Conservation (phyloP, 2,888 invertebrate species). For the Dasysyrphus tricinctus region DNA sequence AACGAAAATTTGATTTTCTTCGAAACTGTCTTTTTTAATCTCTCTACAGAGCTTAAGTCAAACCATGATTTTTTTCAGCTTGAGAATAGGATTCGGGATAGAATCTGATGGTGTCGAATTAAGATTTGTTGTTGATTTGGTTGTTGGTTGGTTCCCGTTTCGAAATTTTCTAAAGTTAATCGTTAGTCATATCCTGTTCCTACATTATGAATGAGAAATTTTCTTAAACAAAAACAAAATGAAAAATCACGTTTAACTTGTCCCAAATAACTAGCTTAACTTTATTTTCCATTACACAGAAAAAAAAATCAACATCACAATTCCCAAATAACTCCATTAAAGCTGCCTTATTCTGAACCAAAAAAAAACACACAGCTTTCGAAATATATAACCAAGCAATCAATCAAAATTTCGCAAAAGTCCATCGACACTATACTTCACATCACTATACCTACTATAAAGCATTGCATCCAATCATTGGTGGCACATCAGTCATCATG, state of each 20-base stretch:
- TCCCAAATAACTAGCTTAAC: neutral
- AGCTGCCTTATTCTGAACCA: constrained; percentile 35
- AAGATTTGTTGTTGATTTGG: too few relatives aligned
- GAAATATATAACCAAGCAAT: constrained; percentile 51
- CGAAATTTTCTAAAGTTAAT: too few relatives aligned
- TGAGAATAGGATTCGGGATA: too few relatives aligned
- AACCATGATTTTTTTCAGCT: too few relatives aligned
- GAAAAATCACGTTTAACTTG: neutral
- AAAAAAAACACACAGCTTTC: constrained; percentile 14
- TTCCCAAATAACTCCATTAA: constrained; percentile 32
- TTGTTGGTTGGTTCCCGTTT: too few relatives aligned
- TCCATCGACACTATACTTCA: constrained; percentile 66
- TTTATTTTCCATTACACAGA: neutral
- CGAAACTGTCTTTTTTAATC: too few relatives aligned
- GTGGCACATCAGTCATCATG: constrained; percentile 60
- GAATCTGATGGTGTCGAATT: too few relatives aligned
- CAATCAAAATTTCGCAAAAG: constrained; percentile 72
- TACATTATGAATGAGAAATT: neutral
- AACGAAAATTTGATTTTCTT: too few relatives aligned
- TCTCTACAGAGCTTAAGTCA: too few relatives aligned
- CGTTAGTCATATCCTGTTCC: neutral
- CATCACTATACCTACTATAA: constrained; percentile 23
- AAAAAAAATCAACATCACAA: neutral
- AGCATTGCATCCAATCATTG: constrained; percentile 39
- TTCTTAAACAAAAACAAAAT: neutral